These are phyloP conservation scores for Nomada lathburiana DNA, from an alignment of 2,888 invertebrate species.

Conservation along the genomic window DNA sequence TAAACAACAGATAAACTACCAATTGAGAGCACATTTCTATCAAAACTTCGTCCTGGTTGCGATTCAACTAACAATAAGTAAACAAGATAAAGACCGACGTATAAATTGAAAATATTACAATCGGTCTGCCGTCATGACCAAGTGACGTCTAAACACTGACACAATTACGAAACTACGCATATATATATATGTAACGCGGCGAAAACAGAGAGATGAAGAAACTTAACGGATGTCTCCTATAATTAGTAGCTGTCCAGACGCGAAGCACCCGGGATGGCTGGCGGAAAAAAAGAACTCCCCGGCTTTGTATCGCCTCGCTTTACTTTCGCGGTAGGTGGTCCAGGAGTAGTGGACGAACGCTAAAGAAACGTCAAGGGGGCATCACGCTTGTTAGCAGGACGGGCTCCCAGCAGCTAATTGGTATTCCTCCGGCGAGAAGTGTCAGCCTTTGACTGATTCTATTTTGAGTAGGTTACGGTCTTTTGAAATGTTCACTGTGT, in stretches of 20 bases:
- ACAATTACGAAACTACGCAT: slow-evolving; percentile 12
- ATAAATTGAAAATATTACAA: too few species aligned
- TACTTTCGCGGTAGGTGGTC: slow-evolving; percentile 63
- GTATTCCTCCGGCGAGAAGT: slow-evolving; percentile 62
- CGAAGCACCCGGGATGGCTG: neutral
- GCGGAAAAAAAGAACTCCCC: neutral
- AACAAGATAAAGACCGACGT: too few species aligned
- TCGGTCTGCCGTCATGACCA: too few species aligned
- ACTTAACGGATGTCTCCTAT: slow-evolving; percentile 23
- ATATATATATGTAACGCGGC: neutral
- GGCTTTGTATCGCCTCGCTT: slow-evolving; percentile 24
- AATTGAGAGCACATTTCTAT: too few species aligned
- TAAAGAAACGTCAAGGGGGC: slow-evolving; percentile 61
- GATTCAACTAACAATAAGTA: too few species aligned
- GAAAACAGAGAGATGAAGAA: neutral
- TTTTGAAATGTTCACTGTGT: slow-evolving; percentile 45
- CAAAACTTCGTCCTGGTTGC: too few species aligned
- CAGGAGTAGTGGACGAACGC: slow-evolving; percentile 9
- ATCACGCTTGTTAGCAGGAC: slow-evolving; percentile 62
- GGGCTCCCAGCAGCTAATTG: slow-evolving; percentile 63
- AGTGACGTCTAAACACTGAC: neutral
- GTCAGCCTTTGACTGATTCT: slow-evolving; percentile 67
- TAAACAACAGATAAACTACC: too few species aligned
- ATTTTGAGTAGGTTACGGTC: slow-evolving; percentile 59
- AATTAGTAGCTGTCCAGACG: slow-evolving; percentile 26